A percentile compares a stretch with the other conserved stretches of the same genome.
phyloP scores from a whole-genome alignment of 2,113 vertebrate genomes.

The Garra rufa region DNA sequence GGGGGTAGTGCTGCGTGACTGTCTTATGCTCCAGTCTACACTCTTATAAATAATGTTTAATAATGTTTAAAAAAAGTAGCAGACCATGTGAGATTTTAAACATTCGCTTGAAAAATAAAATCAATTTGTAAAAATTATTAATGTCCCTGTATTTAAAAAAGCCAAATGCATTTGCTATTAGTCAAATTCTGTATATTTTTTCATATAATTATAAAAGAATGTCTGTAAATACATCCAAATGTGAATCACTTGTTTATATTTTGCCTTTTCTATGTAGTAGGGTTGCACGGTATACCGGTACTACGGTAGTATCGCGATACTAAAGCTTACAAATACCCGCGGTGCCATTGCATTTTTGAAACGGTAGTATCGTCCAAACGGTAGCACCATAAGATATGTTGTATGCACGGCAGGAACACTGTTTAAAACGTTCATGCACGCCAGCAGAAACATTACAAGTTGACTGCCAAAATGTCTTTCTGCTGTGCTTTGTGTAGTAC shows the following conservation, averaged over 20 bases:
- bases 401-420: too few species aligned
- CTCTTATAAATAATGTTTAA: background rate
- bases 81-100: background rate
- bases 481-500: too few species aligned
- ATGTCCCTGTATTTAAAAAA: background rate
- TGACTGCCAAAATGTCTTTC: too few species aligned
- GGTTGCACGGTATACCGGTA: too few species aligned
- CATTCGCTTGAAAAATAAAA: background rate
- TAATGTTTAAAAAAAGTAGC: background rate
- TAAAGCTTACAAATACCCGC: too few species aligned
- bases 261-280: too few species aligned
- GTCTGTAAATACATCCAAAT: background rate
- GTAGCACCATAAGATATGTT: too few species aligned
- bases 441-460: too few species aligned
- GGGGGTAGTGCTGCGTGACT: conserved; percentile 34
- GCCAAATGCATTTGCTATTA: background rate
- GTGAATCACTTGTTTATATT: background rate
- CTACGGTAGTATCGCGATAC: too few species aligned
- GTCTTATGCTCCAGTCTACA: conserved; percentile 36
- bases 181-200: background rate
- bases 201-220: background rate
- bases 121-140: background rate
- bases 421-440: too few species aligned
- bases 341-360: too few species aligned
- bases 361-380: too few species aligned